Evolutionary conservation across 2,888 invertebrate species (phyloP).

Genomic region (Folsomia manolachei): DNA sequence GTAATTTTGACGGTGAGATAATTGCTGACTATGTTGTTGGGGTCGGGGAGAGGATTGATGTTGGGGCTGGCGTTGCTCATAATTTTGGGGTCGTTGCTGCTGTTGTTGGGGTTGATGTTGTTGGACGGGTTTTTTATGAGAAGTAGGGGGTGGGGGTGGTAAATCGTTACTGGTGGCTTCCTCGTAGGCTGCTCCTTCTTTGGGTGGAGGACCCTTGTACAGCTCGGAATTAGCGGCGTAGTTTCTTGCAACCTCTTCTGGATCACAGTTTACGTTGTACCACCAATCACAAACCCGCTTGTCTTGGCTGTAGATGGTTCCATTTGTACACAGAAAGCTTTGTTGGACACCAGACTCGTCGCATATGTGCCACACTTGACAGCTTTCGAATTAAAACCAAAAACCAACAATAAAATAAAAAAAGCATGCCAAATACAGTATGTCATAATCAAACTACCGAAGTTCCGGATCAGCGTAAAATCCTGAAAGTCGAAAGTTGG

Average conservation of each 20-base stretch:
- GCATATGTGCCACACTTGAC: constrained; percentile 50
- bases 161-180: constrained; percentile 18
- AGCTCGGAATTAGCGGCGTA: constrained; percentile 47
- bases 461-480: constrained; percentile 48
- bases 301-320: constrained; percentile 48
- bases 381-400: too few relatives aligned
- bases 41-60: background rate
- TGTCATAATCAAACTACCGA: too few relatives aligned
- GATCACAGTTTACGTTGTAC: constrained; percentile 46
- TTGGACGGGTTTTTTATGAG: background rate
- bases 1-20: constrained; percentile 1
- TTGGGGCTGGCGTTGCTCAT: constrained; percentile 22
- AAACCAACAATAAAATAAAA: too few relatives aligned
- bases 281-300: constrained; percentile 50
- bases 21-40: constrained; percentile 12
- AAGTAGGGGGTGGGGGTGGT: constrained; percentile 10
- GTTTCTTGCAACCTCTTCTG: constrained; percentile 36
- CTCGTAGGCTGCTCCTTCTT: constrained; percentile 22
- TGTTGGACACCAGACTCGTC: constrained; percentile 45
- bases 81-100: constrained; percentile 12
- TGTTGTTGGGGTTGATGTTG: background rate
- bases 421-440: too few relatives aligned
- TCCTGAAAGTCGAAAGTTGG: too few relatives aligned
- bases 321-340: constrained; percentile 50
- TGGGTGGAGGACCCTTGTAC: constrained; percentile 38